Conservation (phyloP, 2,113 vertebrate genomes). For the Ardeotis arabs region DNA sequence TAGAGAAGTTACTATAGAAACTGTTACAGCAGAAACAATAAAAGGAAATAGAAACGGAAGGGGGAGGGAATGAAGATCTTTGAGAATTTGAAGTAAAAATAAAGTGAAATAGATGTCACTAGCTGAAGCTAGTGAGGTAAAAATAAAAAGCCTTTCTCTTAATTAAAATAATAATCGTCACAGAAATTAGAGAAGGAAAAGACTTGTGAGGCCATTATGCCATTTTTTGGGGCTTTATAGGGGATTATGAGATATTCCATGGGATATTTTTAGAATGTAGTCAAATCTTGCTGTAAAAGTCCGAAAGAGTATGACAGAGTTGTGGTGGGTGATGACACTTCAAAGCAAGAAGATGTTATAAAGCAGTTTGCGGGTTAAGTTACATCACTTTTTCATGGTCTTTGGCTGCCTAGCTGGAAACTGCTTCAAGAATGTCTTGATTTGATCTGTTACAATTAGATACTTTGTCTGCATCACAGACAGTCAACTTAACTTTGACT, state of each 20-base stretch:
- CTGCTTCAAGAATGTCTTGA: neutral
- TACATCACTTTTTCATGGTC: neutral
- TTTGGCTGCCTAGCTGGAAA: neutral
- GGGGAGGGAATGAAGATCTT: conserved; percentile 2
- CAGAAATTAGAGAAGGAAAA: neutral
- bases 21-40: conserved; percentile 63
- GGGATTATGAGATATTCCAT: neutral
- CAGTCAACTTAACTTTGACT: neutral
- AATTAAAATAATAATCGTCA: neutral
- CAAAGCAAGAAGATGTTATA: neutral
- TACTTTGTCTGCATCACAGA: neutral
- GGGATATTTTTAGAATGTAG: neutral
- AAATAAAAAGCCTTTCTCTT: neutral
- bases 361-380: neutral
- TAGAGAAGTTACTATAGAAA: conserved; percentile 70
- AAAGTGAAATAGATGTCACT: neutral
- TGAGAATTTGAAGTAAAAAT: conserved; percentile 36
- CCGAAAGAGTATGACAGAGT: neutral
- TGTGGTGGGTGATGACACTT: neutral
- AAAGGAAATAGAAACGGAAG: conserved; percentile 55
- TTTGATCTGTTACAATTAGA: conserved; percentile 19
- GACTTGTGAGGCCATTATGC: neutral
- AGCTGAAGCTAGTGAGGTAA: neutral
- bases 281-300: neutral
- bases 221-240: neutral